A percentile compares a stretch with the other conserved stretches of the same genome.
Conservation (phyloP, 1,140 invertebrate species). For the Zaprionus lachaisei region DNA sequence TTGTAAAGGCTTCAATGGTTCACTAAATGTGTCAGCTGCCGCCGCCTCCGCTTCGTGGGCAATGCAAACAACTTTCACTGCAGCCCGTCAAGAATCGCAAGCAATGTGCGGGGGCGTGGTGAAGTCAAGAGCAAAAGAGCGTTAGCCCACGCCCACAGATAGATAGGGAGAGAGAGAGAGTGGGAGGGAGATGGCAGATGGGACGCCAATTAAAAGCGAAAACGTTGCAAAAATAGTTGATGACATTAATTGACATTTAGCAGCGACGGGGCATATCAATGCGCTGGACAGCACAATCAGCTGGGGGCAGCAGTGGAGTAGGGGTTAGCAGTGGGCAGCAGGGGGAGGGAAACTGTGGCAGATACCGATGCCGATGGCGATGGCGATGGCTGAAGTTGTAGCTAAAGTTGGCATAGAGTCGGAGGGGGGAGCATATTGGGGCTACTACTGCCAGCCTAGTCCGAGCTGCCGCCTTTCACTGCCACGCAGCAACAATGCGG, state of each 20-base stretch:
- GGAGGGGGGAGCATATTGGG: background rate
- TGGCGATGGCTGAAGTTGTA: background rate
- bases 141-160: conserved; percentile 48
- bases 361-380: conserved; percentile 20
- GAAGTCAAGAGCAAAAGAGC: conserved; percentile 71
- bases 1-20: conserved; percentile 53
- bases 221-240: conserved; percentile 76
- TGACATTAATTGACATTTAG: conserved; percentile 83
- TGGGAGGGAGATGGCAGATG: conserved; percentile 14
- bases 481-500: conserved; percentile 13
- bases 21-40: conserved; percentile 66
- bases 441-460: background rate
- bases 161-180: background rate
- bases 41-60: conserved; percentile 16
- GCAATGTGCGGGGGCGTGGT: conserved; percentile 4
- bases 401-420: background rate
- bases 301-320: conserved; percentile 29
- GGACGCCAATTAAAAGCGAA: conserved; percentile 80
- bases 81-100: conserved; percentile 29
- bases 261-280: conserved; percentile 80
- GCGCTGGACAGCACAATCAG: conserved; percentile 78
- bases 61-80: conserved; percentile 79
- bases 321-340: background rate
- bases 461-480: conserved; percentile 68
- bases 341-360: background rate